Percentiles rank a stretch among this genome's conserved stretches.
Evolutionary conservation across 2,113 vertebrate species (phyloP).

Genomic region (Lamprologus ornatipinnis): DNA sequence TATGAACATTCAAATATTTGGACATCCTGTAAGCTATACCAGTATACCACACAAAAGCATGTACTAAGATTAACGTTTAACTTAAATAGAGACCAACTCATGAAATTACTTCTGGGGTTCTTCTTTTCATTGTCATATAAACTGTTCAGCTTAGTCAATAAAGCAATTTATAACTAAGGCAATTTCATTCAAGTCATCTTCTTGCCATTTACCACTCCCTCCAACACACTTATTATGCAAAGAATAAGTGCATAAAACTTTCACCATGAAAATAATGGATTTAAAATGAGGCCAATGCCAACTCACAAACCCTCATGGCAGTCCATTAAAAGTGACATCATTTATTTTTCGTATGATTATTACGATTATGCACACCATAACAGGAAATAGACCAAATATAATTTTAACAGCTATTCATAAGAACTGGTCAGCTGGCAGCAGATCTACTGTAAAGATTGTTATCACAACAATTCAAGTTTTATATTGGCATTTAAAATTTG

Average conservation of each 20-base stretch:
- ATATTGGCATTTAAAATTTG: background rate
- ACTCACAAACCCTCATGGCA: background rate
- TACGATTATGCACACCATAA: slow-evolving; percentile 7
- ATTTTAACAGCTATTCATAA: slow-evolving; percentile 19
- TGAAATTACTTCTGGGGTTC: background rate
- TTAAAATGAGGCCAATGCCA: slow-evolving; percentile 1
- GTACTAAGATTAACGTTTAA: background rate
- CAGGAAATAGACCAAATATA: slow-evolving; percentile 6
- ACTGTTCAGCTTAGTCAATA: background rate
- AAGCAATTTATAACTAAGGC: background rate
- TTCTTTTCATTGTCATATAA: background rate
- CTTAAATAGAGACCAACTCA: background rate
- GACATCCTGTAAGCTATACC: background rate
- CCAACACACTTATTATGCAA: background rate
- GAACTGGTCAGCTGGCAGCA: background rate
- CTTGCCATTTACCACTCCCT: background rate
- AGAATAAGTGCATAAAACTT: background rate
- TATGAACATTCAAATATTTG: background rate
- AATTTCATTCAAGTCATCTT: background rate
- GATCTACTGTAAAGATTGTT: background rate
- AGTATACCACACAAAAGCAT: background rate
- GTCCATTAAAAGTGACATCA: slow-evolving; percentile 11
- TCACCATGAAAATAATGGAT: slow-evolving; percentile 25
- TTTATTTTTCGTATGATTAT: slow-evolving; percentile 17
- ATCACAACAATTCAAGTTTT: background rate